A percentile compares a stretch with the other conserved stretches of the same genome.
Evolutionary conservation across 2,113 vertebrate genomes (phyloP).

Genomic region (Cacatua alba): DNA sequence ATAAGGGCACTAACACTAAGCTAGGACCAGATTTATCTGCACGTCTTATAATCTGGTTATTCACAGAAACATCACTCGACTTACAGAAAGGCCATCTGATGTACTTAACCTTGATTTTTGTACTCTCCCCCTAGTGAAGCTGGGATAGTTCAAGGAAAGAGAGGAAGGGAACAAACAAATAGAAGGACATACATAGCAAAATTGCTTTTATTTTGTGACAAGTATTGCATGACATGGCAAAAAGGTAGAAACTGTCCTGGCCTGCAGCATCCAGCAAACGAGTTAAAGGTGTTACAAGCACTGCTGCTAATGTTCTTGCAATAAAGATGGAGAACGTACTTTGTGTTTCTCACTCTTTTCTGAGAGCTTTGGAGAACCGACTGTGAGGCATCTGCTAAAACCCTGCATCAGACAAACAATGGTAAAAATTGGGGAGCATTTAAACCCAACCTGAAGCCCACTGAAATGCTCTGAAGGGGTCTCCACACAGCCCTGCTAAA

Average conservation of each 20-base stretch:
- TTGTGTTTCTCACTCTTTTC: neutral
- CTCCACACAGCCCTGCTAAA: accelerated
- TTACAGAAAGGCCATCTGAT: neutral
- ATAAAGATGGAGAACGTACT: neutral
- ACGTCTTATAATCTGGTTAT: neutral
- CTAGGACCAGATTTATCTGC: neutral
- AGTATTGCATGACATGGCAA: neutral
- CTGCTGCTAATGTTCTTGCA: neutral
- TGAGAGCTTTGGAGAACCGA: neutral
- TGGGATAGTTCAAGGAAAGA: neutral
- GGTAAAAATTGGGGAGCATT: neutral
- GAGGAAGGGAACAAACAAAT: neutral
- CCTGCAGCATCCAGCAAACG: neutral
- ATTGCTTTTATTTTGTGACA: neutral
- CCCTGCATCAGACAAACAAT: neutral
- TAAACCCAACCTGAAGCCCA: neutral
- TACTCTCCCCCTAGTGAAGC: neutral
- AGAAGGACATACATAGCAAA: neutral
- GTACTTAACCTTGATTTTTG: neutral
- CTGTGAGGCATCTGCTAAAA: neutral
- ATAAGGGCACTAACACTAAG: neutral
- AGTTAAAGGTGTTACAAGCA: neutral
- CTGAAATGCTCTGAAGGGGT: neutral
- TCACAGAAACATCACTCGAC: neutral
- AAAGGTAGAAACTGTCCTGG: neutral